Conservation (phyloP, 1,140 invertebrate species). For the Leptonema lineaticorne region DNA sequence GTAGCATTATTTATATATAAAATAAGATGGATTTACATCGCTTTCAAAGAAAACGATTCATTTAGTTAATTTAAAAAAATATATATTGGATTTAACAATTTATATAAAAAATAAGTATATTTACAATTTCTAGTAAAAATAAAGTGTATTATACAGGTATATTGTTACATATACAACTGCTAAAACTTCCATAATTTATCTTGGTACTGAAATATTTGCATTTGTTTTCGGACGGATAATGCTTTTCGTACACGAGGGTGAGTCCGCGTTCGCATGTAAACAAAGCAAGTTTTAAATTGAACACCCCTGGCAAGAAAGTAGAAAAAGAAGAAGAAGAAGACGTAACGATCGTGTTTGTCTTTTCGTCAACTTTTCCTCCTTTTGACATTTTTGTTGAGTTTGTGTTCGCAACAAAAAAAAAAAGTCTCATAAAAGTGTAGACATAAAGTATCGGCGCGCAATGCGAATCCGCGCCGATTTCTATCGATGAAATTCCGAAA, state of each 20-base stretch:
- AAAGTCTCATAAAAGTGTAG: conserved; percentile 36
- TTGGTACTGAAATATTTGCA: conserved; percentile 28
- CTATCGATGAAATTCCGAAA: neutral
- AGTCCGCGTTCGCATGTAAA: conserved; percentile 26
- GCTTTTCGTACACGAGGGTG: conserved; percentile 20
- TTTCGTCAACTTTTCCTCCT: conserved; percentile 31
- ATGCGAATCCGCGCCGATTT: conserved; percentile 22
- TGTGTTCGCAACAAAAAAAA: conserved; percentile 33
- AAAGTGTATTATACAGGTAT: no score
- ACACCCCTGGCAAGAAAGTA: conserved; percentile 22
- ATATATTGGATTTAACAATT: no score
- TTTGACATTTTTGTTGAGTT: conserved; percentile 34
- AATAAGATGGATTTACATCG: neutral
- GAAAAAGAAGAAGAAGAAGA: no score
- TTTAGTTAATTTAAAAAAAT: no score
- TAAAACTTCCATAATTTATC: neutral
- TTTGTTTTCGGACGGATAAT: conserved; percentile 31
- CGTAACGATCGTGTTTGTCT: conserved; percentile 40
- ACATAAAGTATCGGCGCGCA: conserved; percentile 36
- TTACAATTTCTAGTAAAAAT: no score
- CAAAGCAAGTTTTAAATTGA: conserved; percentile 39
- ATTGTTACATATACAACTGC: neutral
- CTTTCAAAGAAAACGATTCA: neutral
- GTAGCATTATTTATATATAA: no score
- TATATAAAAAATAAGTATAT: no score